Conservation (phyloP, 1,140 invertebrate species). For the Drosophila littoralis region DNA sequence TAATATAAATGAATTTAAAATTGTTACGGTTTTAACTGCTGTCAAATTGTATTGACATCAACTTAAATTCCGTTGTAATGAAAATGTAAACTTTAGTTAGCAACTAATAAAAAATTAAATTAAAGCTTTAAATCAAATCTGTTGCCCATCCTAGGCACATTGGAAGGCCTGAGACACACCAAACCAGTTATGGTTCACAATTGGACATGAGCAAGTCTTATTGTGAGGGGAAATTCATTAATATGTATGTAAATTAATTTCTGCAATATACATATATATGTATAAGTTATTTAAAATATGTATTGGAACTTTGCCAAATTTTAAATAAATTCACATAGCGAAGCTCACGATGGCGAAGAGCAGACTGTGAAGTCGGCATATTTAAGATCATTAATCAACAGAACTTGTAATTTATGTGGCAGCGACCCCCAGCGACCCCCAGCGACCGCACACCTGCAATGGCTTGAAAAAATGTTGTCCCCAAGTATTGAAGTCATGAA, state of each 20-base stretch:
- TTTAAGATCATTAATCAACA: conserved; percentile 78
- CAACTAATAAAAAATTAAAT: no score
- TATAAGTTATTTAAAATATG: conserved; percentile 16
- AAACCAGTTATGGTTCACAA: not conserved
- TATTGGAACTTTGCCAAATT: conserved; percentile 18
- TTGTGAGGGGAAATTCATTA: not conserved
- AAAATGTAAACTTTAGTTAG: no score
- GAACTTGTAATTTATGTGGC: conserved; percentile 78
- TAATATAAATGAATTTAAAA: no score
- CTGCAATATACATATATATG: not conserved
- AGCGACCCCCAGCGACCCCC: no score
- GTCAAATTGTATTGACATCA: no score
- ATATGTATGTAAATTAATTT: conserved; percentile 24
- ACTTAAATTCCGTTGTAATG: no score
- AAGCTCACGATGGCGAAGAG: conserved; percentile 49
- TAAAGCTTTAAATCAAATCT: no score
- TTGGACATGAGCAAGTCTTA: not conserved
- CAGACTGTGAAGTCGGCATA: conserved; percentile 31
- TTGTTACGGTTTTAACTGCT: no score
- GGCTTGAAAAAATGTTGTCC: conserved; percentile 46
- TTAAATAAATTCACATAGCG: conserved; percentile 29
- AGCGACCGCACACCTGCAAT: conserved; percentile 50
- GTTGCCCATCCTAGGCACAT: no score
- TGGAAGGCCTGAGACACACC: not conserved
- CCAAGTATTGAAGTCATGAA: conserved; percentile 44